A percentile compares a stretch with the other conserved stretches of the same genome.
phyloP scores from a whole-genome alignment of 2,888 invertebrate genomes.

The Drosophila dives region DNA sequence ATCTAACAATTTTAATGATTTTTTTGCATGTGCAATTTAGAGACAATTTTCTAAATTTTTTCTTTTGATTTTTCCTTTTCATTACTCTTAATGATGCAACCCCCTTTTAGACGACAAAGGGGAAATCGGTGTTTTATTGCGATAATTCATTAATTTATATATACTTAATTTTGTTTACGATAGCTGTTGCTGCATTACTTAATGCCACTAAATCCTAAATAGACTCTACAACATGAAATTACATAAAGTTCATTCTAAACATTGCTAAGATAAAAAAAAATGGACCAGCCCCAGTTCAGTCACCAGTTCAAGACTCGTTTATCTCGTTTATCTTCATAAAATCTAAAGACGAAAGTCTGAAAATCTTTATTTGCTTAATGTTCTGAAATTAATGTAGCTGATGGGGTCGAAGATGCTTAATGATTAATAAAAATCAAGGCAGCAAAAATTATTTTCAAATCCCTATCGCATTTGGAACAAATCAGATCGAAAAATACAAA shows the following conservation, averaged over 20 bases:
- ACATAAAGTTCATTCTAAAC: not conserved
- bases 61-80: not conserved
- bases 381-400: not conserved
- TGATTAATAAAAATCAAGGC: not conserved
- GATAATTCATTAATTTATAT: not conserved
- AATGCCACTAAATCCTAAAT: too few relatives aligned
- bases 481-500: not conserved
- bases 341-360: not conserved
- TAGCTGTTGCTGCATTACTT: not conserved
- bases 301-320: too few relatives aligned
- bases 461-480: not conserved
- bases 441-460: not conserved
- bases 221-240: not conserved
- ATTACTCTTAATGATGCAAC: not conserved
- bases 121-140: not conserved
- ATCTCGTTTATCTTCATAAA: not conserved
- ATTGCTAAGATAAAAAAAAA: not conserved
- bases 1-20: not conserved
- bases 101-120: not conserved
- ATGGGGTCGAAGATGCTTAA: not conserved
- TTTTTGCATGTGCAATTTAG: not conserved
- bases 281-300: not conserved
- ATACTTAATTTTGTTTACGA: too few relatives aligned
- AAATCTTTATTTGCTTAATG: not conserved
- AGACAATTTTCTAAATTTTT: not conserved